Percentiles rank a stretch among this genome's conserved stretches.
Conservation (phyloP, 1,140 invertebrate genomes). For the Nomia melanderi region DNA sequence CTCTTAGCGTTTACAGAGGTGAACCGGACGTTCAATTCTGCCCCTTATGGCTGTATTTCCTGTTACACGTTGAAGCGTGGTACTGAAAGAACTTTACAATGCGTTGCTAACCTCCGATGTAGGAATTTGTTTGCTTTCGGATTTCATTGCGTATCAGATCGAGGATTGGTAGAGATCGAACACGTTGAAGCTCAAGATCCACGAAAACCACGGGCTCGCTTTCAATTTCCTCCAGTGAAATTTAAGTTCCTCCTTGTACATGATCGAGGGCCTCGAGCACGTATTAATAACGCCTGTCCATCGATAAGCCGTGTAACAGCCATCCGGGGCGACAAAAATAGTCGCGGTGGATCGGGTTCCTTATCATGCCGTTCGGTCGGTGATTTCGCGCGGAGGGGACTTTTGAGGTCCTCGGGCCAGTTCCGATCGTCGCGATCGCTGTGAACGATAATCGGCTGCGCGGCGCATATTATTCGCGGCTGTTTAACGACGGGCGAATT, state of each 20-base stretch:
- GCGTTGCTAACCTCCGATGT: too few relatives aligned
- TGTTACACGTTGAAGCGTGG: too few relatives aligned
- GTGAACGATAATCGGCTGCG: not conserved
- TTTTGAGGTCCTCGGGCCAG: not conserved
- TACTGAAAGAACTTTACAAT: too few relatives aligned
- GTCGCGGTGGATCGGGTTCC: slow-evolving; percentile 17
- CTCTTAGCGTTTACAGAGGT: too few relatives aligned
- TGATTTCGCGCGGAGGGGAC: not conserved
- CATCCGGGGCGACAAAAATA: slow-evolving; percentile 14
- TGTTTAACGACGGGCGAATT: slow-evolving; percentile 4
- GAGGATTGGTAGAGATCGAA: too few relatives aligned
- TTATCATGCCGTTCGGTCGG: slow-evolving; percentile 21
- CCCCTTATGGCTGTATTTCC: too few relatives aligned
- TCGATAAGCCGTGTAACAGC: slow-evolving; percentile 19
- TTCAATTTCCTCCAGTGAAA: slow-evolving; percentile 20
- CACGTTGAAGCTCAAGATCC: too few relatives aligned
- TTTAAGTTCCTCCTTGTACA: not conserved
- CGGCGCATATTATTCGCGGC: not conserved
- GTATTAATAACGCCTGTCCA: slow-evolving; percentile 21
- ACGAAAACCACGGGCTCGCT: not conserved
- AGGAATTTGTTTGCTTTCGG: too few relatives aligned
- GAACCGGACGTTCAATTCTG: too few relatives aligned
- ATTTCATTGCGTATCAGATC: too few relatives aligned
- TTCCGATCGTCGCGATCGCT: not conserved
- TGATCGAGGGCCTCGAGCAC: not conserved